Evolutionary conservation across 2,113 vertebrate species (phyloP), one percentile per base, ranked within the genome.

Genomic region (Numida meleagris): DNA sequence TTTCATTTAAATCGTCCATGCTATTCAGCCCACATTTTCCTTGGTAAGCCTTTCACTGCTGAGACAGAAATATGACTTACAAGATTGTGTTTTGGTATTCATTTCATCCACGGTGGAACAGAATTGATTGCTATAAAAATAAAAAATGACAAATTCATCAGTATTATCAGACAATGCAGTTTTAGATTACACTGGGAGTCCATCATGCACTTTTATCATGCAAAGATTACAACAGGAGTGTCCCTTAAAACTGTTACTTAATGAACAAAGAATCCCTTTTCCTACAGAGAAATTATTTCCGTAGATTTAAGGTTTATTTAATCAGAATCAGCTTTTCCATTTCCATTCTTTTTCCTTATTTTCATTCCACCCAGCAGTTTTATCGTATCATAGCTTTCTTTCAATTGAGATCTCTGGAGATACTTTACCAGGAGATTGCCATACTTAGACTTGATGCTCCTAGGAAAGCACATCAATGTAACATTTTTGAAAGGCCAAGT

Each of bases 401-500:
- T 96, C 91, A 79, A 3, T 50, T 53, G 73, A 93, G 86, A 92
- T 96, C 93, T 88, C 95, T 80, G n/a, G 93, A 96, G 94, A 88
- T 91, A 78, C 65, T 93, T 96, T 91, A 95, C 81, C 68, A 86
- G 43, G 89, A 96, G 93, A 96, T 91, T 97, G 82, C 93, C 82
- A 80, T 86, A 89, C 62, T 94, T 91, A 88, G 73, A 77, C 76
- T 94, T 95, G 88, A 95, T 91, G 76, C 86, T 97, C 79, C 78
- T 82, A 61, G 81, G 91, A 93, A 96, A 94, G 59, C 70, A 94
- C 82, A 95, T 95, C 93, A 94, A 58, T 73, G 86, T 82, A 95
- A 95, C 62, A 48, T 91, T 96, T 95, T 82, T 96, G 96, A 96
- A 96, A 96, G 89, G 96, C 94, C 91, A 94, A 76, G 82, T 94